Conservation (phyloP, 2,113 vertebrate species). For the Aplodontia rufa region DNA sequence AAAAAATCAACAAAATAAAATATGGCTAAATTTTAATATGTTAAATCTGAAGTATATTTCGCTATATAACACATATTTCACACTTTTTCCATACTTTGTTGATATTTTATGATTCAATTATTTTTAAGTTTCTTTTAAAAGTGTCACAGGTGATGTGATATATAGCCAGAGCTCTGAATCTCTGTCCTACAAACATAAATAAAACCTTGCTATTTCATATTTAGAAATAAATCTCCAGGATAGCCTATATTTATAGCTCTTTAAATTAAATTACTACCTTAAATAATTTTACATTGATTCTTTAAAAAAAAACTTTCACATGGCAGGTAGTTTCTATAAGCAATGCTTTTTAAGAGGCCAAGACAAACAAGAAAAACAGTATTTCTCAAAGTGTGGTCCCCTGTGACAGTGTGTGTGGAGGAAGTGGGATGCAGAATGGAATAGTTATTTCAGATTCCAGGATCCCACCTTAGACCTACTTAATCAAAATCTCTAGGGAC, state of each 20-base stretch:
- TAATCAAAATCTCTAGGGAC: neutral
- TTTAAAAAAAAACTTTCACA: neutral
- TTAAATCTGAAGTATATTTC: neutral
- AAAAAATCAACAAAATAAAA: constrained; percentile 3
- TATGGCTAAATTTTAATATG: neutral
- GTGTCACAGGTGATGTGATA: neutral
- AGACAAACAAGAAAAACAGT: neutral
- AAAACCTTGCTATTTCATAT: neutral
- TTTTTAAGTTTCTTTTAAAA: constrained; percentile 37
- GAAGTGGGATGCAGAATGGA: neutral
- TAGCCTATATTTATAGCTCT: neutral
- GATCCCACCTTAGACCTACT: neutral
- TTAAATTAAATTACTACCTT: constrained; percentile 39
- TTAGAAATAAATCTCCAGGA: neutral
- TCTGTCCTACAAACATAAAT: neutral
- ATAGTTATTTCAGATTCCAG: neutral
- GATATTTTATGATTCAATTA: neutral
- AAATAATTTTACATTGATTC: constrained; percentile 45
- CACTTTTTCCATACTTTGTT: neutral
- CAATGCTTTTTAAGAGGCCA: neutral
- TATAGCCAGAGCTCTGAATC: neutral
- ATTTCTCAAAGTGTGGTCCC: neutral
- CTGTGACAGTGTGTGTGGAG: neutral
- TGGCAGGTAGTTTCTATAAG: constrained; percentile 21
- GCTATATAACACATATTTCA: neutral